Evolutionary conservation across 2,797 vertebrate genomes (phyloP), one percentile per base, ranked within the genome.

Genomic region (Telmatherina bonti): DNA sequence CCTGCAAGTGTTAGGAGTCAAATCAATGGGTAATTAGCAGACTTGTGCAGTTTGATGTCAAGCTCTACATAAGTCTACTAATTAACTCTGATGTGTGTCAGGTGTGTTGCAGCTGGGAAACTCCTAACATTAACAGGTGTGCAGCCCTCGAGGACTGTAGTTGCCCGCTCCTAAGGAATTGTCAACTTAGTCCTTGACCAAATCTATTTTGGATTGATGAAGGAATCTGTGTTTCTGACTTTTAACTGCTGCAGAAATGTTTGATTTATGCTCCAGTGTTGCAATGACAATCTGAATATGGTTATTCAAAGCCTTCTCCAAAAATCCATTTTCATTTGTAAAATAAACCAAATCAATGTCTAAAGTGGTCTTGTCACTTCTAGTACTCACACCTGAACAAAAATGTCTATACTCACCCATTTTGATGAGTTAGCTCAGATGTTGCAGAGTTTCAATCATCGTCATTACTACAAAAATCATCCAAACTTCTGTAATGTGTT

Each of bases 121-220:
- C 9, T 33, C 9, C 33, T 9, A 33, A 33, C 33, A 33, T 8
- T 33, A 7, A 8, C 33, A 33, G 33, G 33, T 7, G 5, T 33
- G 33, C 33, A 9, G 33, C 33, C 33, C 33, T 33, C 8, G 33
- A 33, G 33, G 33, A 33, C 7, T 8, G 33, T 5, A 8, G 33
- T 33, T 33, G 33, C 16, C 7, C 38, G 7, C 36, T 13, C 15
- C 7, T 33, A 31, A 31, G 7, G 30, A 7, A 31, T n/a, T n/a
- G n/a, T n/a, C 49, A 59, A 52, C 47, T 60, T 26, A 52, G 29
- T 41, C 56, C 41, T 22, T 16, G 30, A 51, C 24, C 20, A 4
- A 38, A 38, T 52, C 29, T 9, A 67, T 49, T 58, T 67, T 26
- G 26, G 53, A 60, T 7, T 52, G 33, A 69, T 8, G 31, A 26